phyloP scores from a whole-genome alignment of 2,113 vertebrate genomes.

The Callopanchax toddi region DNA sequence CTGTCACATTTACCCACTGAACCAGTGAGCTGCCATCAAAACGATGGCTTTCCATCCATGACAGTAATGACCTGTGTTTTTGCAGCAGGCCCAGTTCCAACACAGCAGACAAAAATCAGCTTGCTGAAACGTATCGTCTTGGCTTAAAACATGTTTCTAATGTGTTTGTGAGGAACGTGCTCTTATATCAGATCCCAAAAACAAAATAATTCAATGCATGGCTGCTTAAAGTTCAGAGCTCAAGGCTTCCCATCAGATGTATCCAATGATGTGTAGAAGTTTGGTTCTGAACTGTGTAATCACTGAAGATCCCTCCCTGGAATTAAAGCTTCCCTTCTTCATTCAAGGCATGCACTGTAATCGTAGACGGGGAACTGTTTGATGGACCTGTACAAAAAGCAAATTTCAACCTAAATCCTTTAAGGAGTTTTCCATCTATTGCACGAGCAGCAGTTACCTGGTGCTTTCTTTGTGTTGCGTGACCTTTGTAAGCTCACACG shows the following conservation, averaged over 20 bases:
- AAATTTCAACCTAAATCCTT: conserved; percentile 28
- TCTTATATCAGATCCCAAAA: conserved; percentile 7
- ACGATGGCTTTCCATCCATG: conserved; percentile 28
- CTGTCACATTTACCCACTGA: conserved; percentile 43
- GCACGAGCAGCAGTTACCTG: neutral
- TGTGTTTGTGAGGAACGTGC: conserved; percentile 6
- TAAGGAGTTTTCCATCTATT: neutral
- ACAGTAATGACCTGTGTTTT: conserved; percentile 28
- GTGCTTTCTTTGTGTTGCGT: neutral
- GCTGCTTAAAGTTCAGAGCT: conserved; percentile 34
- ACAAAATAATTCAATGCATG: conserved; percentile 19
- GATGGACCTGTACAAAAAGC: conserved; percentile 32
- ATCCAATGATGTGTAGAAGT: conserved; percentile 25
- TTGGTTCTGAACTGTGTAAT: conserved; percentile 25
- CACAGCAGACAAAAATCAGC: conserved; percentile 8
- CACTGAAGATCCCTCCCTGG: neutral
- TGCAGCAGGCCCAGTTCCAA: conserved; percentile 12
- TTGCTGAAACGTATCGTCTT: neutral
- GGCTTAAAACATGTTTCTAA: neutral
- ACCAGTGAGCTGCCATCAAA: conserved; percentile 41
- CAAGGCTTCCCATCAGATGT: conserved; percentile 27
- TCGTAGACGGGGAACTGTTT: conserved; percentile 51
- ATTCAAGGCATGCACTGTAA: conserved; percentile 25
- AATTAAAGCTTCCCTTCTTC: conserved; percentile 37
- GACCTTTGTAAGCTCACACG: conserved; percentile 8